Evolutionary conservation across 2,888 invertebrate genomes (phyloP), one percentile per base, ranked within the genome.

Genomic region (Polyommatus icarus): DNA sequence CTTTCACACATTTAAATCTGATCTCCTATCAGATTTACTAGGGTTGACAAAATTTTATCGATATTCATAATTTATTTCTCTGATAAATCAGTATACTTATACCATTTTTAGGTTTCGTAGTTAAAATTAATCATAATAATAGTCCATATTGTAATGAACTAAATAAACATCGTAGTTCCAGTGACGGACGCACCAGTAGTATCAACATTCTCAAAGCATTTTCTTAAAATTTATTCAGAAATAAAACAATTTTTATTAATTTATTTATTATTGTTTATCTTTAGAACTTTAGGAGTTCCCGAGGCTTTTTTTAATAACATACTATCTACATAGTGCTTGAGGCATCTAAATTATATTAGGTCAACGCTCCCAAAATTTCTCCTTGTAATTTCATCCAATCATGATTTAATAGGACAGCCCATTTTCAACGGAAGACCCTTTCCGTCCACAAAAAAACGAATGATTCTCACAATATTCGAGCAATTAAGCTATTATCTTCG

Each of bases 401-500:
- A 29, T 32, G 29, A 32, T 5, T 5, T 67, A 67, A 67, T 67
- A 15, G 29, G 67, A 29, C 67, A 32, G 18, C 67, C 29, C 67
- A 67, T 67, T 67, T 67, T 67, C 29, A 67, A 67, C 29, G 24
- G 61, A 61, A 67, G 67, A 67, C 67, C 67, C 29, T 29, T 54
- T 71, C 10, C 8, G 54, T 24, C 24, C 24, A 72, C 71, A 77
- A 32, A 72, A 72, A 50, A 77, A 59, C 73, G 79, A 78, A 78
- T 79, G 79, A 78, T 80, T 79, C 78, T 77, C 77, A 77, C 79
- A 73, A 72, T 61, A 71, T 72, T 57, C 77, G 67, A 83, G 84
- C 82, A 85, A 81, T 82, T 84, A 84, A 86, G 75, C 75, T 75
- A 84, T 83, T 84, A 83, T 81, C 82, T 82, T 80, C 78, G 81